phyloP scores from a whole-genome alignment of 2,888 invertebrate species.

The Athripsodes cinereus region DNA sequence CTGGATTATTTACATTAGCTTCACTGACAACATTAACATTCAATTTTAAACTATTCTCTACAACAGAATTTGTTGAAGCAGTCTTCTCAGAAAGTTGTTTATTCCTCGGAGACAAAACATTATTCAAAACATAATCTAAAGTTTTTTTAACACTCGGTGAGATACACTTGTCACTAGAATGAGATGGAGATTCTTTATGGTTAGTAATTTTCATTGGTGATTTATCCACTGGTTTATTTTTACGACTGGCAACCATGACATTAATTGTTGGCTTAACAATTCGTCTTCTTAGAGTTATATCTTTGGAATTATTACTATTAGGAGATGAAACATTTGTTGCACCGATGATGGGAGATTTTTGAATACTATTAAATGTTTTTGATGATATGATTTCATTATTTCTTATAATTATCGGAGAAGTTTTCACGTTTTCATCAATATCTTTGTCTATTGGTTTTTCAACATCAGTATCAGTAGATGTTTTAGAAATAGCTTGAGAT shows the following conservation, averaged over 20 bases:
- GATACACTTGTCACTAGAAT: not conserved
- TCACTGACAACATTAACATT: not conserved
- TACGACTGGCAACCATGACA: constrained; percentile 9
- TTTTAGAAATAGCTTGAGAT: no score
- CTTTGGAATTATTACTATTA: constrained; percentile 4
- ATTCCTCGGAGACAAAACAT: constrained; percentile 16
- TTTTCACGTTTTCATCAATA: no score
- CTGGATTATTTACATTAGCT: not conserved
- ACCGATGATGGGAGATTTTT: no score
- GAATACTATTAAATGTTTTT: no score
- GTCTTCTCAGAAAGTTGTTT: not conserved
- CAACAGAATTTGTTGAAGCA: not conserved
- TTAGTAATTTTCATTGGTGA: not conserved
- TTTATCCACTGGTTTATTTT: constrained; percentile 13
- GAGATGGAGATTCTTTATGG: not conserved
- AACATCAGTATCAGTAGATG: no score
- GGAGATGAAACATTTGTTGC: not conserved
- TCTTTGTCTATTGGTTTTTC: no score
- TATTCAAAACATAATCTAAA: constrained; percentile 8
- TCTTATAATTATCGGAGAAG: no score
- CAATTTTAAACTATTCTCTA: not conserved
- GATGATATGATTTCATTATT: no score
- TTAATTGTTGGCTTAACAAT: constrained; percentile 31
- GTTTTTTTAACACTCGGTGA: not conserved
- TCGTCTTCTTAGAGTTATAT: constrained; percentile 27